A percentile compares a stretch with the other conserved stretches of the same genome.
Conservation (phyloP, 2,888 invertebrate species). For the Zaprionus obscuricornis region DNA sequence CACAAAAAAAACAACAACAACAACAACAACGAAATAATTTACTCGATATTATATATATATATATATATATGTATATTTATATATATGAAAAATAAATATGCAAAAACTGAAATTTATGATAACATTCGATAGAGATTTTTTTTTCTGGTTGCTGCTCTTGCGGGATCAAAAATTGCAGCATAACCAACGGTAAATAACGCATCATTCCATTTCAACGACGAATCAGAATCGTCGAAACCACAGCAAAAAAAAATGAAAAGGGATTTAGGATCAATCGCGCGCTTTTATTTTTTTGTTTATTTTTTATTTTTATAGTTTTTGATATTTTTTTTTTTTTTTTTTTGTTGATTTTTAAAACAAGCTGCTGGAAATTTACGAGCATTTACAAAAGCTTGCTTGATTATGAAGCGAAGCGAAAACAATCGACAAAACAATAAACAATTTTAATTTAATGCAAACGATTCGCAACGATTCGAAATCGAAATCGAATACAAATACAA, state of each 20-base stretch:
- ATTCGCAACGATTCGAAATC: too few relatives aligned
- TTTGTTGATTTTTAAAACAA: slow-evolving; percentile 45
- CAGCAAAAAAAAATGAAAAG: slow-evolving; percentile 26
- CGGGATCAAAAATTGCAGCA: slow-evolving; percentile 61
- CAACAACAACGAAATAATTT: too few relatives aligned
- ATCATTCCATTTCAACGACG: slow-evolving; percentile 1
- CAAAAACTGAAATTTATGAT: slow-evolving; percentile 50
- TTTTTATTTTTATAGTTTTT: slow-evolving; percentile 60
- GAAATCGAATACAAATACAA: too few relatives aligned
- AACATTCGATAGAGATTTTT: slow-evolving; percentile 4
- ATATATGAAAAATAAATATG: too few relatives aligned
- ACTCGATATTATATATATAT: too few relatives aligned
- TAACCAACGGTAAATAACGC: slow-evolving; percentile 56
- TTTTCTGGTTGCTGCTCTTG: too few relatives aligned
- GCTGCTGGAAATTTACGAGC: slow-evolving; percentile 54
- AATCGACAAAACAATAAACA: slow-evolving; percentile 54
- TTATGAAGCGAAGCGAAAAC: slow-evolving; percentile 46
- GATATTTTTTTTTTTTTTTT: too few relatives aligned
- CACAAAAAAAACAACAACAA: slow-evolving; percentile 41
- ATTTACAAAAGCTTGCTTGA: slow-evolving; percentile 33
- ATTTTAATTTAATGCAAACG: slow-evolving; percentile 60
- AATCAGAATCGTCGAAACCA: not conserved
- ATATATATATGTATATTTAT: too few relatives aligned
- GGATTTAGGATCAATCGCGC: slow-evolving; percentile 74
- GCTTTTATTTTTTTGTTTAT: too few relatives aligned